Percentiles rank a stretch among this genome's conserved stretches.
Evolutionary conservation across 2,113 vertebrate genomes (phyloP).

Genomic region (Jacana jacana): DNA sequence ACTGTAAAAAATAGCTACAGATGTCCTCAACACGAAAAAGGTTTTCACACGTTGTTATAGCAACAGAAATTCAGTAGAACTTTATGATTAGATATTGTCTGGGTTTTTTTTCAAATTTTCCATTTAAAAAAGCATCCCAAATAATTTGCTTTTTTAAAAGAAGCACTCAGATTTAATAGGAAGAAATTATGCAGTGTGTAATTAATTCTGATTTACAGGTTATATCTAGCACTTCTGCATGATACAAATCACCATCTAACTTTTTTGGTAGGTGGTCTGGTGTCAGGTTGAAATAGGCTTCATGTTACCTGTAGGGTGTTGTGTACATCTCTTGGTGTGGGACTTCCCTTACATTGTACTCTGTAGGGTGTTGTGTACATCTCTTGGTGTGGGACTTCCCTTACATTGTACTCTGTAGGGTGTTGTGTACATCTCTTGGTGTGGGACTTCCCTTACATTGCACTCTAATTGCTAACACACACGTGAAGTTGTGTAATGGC

Average conservation of each 20-base stretch:
- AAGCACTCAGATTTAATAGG: background rate
- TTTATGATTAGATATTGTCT: conserved; percentile 66
- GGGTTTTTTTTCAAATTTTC: conserved; percentile 5
- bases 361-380: background rate
- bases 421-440: background rate
- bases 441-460: background rate
- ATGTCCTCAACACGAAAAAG: conserved; percentile 73
- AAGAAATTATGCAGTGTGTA: background rate
- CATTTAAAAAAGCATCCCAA: background rate
- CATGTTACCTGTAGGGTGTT: background rate
- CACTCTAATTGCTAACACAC: background rate
- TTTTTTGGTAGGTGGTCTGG: background rate
- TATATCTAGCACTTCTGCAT: background rate
- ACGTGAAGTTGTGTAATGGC: background rate
- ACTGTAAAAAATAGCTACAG: conserved; percentile 81
- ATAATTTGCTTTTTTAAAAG: background rate
- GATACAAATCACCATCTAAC: background rate
- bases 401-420: background rate
- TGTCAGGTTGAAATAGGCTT: background rate
- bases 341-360: background rate
- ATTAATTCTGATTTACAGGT: background rate
- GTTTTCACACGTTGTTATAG: conserved; percentile 77
- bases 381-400: background rate
- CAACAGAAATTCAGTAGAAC: conserved; percentile 73
- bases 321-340: background rate